Percentiles rank a stretch among this genome's conserved stretches.
Conservation (phyloP, 2,113 vertebrate species). For the Nipponia nippon region DNA sequence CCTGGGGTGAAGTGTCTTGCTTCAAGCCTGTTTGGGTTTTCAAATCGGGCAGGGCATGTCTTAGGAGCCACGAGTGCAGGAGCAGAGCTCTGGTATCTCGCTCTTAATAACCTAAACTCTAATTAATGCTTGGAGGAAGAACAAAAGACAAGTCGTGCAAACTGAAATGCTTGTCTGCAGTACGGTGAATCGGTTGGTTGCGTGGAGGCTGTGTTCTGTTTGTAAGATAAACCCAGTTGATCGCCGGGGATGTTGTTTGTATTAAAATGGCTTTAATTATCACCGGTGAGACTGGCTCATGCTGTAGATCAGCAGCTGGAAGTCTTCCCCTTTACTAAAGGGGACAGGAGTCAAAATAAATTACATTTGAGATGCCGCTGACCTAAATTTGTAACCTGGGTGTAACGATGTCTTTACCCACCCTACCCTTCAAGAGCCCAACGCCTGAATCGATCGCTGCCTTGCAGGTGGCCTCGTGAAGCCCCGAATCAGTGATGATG, state of each 20-base stretch:
- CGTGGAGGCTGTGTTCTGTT: background rate
- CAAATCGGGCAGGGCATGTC: rapidly evolving
- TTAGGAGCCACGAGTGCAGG: rapidly evolving
- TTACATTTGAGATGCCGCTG: background rate
- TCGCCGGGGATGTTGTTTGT: background rate
- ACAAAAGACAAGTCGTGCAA: background rate
- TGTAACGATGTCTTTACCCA: background rate
- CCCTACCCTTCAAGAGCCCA: background rate
- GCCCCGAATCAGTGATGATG: rapidly evolving
- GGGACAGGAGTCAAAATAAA: background rate
- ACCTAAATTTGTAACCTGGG: background rate
- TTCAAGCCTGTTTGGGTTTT: background rate
- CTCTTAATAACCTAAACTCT: background rate
- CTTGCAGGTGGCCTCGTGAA: background rate
- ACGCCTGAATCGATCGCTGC: background rate
- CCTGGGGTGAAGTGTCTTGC: background rate
- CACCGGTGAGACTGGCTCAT: background rate
- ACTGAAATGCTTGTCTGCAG: background rate
- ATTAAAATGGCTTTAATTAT: background rate
- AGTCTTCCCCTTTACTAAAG: background rate
- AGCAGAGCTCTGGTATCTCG: background rate
- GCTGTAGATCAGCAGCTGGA: background rate
- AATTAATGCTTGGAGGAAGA: background rate
- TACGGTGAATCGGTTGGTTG: background rate
- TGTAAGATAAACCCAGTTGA: background rate